These are phyloP conservation scores for Alauda arvensis DNA, from an alignment of 2,797 vertebrate genomes.

Conservation along the genomic window DNA sequence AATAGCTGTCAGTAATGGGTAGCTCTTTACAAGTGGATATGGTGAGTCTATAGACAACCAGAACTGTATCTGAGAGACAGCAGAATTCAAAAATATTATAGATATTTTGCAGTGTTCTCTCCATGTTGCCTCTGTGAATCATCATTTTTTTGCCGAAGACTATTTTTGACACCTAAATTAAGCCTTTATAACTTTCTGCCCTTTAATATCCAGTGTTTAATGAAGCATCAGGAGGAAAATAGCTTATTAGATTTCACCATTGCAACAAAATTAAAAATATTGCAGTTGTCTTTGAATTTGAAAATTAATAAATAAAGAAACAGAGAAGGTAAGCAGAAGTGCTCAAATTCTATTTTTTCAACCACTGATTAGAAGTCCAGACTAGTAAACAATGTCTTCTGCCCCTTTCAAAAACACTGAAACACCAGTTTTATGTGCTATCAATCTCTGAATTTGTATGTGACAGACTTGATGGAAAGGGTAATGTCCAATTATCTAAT, in stretches of 20 bases:
- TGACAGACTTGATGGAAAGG: neutral
- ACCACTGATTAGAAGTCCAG: neutral
- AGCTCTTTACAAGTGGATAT: neutral
- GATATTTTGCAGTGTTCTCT: neutral
- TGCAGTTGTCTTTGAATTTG: neutral
- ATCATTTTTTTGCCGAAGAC: neutral
- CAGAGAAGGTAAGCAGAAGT: neutral
- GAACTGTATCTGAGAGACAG: neutral
- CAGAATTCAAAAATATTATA: neutral
- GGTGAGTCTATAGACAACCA: neutral
- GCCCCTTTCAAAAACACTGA: neutral
- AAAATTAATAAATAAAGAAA: neutral
- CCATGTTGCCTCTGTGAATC: neutral
- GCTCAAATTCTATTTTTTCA: neutral
- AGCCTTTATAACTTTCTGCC: neutral
- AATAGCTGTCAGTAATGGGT: neutral
- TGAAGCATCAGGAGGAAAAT: neutral
- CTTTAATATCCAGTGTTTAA: neutral
- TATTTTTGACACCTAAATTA: neutral
- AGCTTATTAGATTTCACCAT: neutral
- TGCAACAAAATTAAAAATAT: neutral
- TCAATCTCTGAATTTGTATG: neutral
- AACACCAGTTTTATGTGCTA: neutral
- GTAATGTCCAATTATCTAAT: neutral
- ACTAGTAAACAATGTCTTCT: neutral